Evolutionary conservation across 2,113 vertebrate species (phyloP).

Genomic region (Picathartes gymnocephalus): DNA sequence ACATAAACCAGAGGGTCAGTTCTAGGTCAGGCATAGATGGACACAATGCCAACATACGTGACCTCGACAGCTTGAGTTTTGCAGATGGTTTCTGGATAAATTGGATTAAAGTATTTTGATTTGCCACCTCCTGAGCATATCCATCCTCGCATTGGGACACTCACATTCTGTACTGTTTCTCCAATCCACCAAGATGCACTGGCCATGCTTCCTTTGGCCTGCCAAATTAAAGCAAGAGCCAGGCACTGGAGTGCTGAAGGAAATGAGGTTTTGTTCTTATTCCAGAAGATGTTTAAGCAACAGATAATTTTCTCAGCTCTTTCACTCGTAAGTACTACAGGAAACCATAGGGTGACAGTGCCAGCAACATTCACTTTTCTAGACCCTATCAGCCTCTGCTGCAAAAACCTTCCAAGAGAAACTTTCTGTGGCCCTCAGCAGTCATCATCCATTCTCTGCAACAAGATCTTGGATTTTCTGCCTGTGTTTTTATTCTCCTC

Average conservation of each 20-base stretch:
- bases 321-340: neutral
- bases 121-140: neutral
- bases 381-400: neutral
- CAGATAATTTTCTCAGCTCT: neutral
- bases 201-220: neutral
- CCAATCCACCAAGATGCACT: neutral
- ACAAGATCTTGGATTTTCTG: neutral
- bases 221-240: neutral
- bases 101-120: constrained; percentile 43
- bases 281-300: neutral
- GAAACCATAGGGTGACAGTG: neutral
- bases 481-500: neutral
- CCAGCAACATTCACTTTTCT: neutral
- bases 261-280: neutral
- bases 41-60: neutral
- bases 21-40: neutral
- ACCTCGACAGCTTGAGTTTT: neutral
- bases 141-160: neutral
- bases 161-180: neutral
- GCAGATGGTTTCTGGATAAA: constrained; percentile 30
- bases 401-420: neutral
- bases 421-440: neutral
- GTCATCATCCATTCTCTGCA: neutral
- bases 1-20: neutral
- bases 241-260: neutral